Conservation (phyloP, 2,888 invertebrate species). For the Girardia tigrina region DNA sequence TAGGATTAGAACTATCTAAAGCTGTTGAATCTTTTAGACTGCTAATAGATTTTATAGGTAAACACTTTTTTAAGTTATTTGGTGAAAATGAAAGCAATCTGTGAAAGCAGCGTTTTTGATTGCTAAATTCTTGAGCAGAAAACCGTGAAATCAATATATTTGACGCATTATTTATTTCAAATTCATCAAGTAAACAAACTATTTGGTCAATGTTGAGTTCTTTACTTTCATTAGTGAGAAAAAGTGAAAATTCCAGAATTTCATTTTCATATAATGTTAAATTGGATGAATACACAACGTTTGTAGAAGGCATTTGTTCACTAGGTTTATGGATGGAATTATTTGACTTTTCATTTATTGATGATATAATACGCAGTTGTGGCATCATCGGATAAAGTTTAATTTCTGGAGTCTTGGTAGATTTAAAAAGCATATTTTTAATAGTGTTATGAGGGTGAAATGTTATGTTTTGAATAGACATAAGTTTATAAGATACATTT, state of each 20-base stretch:
- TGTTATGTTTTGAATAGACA: neutral
- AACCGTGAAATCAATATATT: neutral
- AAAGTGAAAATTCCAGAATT: neutral
- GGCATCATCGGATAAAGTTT: conserved; percentile 6
- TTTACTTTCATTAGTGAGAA: neutral
- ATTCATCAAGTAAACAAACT: neutral
- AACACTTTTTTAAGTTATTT: neutral
- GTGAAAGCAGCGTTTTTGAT: neutral
- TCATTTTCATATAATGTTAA: neutral
- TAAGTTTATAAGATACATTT: neutral
- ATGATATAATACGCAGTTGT: neutral
- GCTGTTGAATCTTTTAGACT: neutral
- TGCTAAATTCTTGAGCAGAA: neutral
- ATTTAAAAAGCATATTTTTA: neutral
- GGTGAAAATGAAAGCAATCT: neutral
- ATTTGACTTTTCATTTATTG: neutral
- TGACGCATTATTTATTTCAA: neutral
- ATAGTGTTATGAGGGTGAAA: neutral
- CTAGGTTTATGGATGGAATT: neutral
- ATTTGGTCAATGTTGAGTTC: neutral
- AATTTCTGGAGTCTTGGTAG: neutral
- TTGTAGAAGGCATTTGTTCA: neutral
- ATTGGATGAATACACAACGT: neutral
- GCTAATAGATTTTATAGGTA: neutral
- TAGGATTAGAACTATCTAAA: neutral